A percentile compares a stretch with the other conserved stretches of the same genome.
phyloP scores from a whole-genome alignment of 2,797 vertebrate genomes.

The Propithecus perrieri region DNA sequence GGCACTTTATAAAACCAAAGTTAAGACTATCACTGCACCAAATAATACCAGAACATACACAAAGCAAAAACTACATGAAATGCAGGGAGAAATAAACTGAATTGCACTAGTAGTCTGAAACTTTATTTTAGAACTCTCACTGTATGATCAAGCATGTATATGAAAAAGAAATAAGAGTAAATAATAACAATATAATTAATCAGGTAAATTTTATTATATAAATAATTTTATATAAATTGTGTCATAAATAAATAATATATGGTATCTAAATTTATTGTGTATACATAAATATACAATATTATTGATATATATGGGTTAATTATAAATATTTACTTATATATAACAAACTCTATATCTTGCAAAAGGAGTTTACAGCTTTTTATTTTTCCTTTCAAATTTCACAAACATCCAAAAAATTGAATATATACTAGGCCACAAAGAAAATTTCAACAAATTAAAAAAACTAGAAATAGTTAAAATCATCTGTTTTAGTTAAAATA shows the following conservation, averaged over 20 bases:
- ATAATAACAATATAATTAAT: not conserved
- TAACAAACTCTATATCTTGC: not conserved
- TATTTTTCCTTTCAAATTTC: not conserved
- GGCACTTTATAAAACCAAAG: not conserved
- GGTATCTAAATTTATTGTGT: not conserved
- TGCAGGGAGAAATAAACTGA: not conserved
- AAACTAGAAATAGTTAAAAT: not conserved
- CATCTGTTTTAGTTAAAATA: not conserved
- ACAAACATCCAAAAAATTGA: not conserved
- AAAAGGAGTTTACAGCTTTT: not conserved
- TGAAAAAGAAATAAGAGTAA: not conserved
- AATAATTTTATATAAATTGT: not conserved
- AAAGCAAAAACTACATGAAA: not conserved
- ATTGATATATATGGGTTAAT: not conserved
- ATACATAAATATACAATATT: not conserved
- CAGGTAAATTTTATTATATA: not conserved
- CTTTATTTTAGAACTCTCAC: not conserved
- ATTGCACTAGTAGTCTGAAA: not conserved
- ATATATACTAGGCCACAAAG: not conserved
- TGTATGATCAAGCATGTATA: not conserved
- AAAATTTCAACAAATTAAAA: not conserved
- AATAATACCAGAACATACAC: not conserved
- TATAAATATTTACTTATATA: not conserved
- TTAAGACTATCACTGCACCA: not conserved
- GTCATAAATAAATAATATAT: not conserved